Conservation (phyloP, 2,113 vertebrate genomes). For the Scomber colias region DNA sequence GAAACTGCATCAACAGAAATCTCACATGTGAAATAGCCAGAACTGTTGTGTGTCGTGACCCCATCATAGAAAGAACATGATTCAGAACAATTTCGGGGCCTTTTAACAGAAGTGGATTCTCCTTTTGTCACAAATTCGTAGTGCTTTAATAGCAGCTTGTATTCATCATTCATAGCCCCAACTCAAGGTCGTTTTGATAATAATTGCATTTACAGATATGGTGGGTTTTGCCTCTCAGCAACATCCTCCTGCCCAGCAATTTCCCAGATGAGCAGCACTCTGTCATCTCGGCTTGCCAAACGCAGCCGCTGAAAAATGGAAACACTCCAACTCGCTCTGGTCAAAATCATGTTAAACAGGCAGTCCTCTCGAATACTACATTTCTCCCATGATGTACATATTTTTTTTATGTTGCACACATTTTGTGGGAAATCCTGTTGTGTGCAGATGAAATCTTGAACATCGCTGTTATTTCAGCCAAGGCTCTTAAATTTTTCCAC, state of each 20-base stretch:
- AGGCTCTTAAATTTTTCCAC: too few species aligned
- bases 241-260: conserved; percentile 57
- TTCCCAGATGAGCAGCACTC: conserved; percentile 71
- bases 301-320: conserved; percentile 50
- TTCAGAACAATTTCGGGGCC: conserved; percentile 4
- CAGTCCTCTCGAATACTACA: conserved; percentile 29
- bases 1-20: neutral
- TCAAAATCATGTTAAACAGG: conserved; percentile 52
- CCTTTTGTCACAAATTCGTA: conserved; percentile 27
- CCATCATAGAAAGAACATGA: neutral
- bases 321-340: conserved; percentile 50
- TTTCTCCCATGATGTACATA: neutral
- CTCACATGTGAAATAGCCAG: neutral
- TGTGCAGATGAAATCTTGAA: neutral
- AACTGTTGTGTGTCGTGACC: neutral
- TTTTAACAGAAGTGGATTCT: conserved; percentile 12
- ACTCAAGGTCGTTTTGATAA: conserved; percentile 62
- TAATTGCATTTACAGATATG: conserved; percentile 76
- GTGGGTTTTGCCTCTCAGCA: conserved; percentile 61
- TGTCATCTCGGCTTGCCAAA: conserved; percentile 70
- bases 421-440: neutral
- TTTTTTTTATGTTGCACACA: too few species aligned
- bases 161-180: conserved; percentile 11
- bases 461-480: neutral
- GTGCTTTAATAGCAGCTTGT: conserved; percentile 27